Conservation (phyloP, 2,113 vertebrate genomes). For the Oreochromis spilurus region DNA sequence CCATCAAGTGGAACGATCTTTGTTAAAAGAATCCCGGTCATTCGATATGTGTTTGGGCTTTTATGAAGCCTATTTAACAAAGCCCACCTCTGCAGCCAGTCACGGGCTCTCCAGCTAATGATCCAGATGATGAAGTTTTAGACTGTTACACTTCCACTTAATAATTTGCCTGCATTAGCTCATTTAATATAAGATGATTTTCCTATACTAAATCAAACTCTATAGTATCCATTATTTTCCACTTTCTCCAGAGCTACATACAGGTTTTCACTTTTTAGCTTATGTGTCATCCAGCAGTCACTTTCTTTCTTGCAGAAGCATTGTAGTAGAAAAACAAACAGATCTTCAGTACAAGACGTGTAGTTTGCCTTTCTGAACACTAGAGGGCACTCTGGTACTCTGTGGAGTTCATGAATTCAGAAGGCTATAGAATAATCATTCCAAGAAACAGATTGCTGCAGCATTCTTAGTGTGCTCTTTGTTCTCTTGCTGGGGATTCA, state of each 20-base stretch:
- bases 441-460: not conserved
- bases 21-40: not conserved
- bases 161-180: not conserved
- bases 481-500: not conserved
- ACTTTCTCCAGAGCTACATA: not conserved
- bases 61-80: not conserved
- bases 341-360: not conserved
- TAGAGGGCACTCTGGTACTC: not conserved
- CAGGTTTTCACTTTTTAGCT: not conserved
- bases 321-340: not conserved
- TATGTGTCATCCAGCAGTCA: not conserved
- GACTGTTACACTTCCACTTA: not conserved
- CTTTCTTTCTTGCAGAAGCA: not conserved
- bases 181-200: not conserved
- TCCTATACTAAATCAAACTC: not conserved
- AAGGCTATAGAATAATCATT: not conserved
- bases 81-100: not conserved
- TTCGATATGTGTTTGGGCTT: not conserved
- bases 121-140: not conserved
- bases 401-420: not conserved
- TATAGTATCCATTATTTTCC: not conserved
- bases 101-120: not conserved
- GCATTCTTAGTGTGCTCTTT: not conserved
- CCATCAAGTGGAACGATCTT: accelerated
- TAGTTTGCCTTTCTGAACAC: not conserved